Evolutionary conservation across 2,888 invertebrate genomes (phyloP).

Genomic region (Entomobrya multifasciata): DNA sequence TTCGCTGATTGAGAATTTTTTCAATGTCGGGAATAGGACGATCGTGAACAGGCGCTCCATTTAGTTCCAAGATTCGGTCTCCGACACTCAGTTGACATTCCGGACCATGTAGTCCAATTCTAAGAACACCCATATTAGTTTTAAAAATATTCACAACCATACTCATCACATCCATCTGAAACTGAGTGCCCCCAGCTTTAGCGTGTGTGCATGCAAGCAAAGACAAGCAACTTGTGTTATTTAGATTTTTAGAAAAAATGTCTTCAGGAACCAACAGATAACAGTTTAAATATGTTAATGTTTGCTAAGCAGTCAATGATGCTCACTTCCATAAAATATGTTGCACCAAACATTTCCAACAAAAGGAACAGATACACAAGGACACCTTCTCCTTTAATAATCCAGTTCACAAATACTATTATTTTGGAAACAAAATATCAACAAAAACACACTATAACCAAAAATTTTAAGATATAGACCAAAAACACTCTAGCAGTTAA

Average conservation of each 20-base stretch:
- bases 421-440: no score
- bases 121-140: constrained; percentile 77
- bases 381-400: no score
- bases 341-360: constrained; percentile 26
- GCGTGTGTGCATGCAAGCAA: neutral
- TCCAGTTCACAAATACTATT: no score
- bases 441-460: no score
- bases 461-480: no score
- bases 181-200: neutral
- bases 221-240: neutral
- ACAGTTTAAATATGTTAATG: no score
- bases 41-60: constrained; percentile 92
- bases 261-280: no score
- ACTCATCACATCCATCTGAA: constrained; percentile 30
- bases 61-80: constrained; percentile 95
- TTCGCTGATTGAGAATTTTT: constrained; percentile 87
- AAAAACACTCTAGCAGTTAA: no score
- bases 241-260: no score
- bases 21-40: constrained; percentile 90
- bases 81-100: constrained; percentile 84
- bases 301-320: no score
- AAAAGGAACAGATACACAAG: no score
- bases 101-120: constrained; percentile 78
- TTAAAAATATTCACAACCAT: constrained; percentile 67
- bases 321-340: neutral